Percentiles rank a stretch among this genome's conserved stretches.
phyloP scores from a whole-genome alignment of 2,888 invertebrate genomes.

The Tenthredo scrophulariae region DNA sequence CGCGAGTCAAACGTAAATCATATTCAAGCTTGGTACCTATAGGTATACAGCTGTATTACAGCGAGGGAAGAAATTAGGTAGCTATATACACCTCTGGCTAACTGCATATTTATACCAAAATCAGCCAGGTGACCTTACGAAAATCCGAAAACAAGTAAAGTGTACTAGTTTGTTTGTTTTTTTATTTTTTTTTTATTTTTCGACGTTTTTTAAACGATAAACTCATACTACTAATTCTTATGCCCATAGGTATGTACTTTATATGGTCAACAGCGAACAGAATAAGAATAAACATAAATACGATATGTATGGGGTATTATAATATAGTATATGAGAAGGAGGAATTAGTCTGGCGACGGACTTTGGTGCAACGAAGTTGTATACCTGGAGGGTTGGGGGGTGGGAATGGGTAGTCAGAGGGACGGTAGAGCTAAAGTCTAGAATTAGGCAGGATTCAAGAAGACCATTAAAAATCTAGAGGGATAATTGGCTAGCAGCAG shows the following conservation, averaged over 20 bases:
- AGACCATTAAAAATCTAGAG: slow-evolving; percentile 72
- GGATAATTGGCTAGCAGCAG: slow-evolving; percentile 68
- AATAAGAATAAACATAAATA: no score
- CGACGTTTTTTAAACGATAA: no score
- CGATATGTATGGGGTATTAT: no score
- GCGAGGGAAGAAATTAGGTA: background rate
- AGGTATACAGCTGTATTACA: background rate
- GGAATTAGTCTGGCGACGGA: background rate
- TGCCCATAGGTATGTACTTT: no score
- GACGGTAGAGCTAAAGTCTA: slow-evolving; percentile 64
- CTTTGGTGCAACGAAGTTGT: background rate
- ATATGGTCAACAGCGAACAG: no score
- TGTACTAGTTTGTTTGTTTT: no score
- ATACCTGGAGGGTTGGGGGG: background rate
- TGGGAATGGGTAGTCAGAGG: background rate
- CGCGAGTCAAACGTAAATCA: background rate
- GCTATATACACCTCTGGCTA: background rate
- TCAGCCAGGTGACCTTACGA: background rate
- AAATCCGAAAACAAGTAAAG: no score
- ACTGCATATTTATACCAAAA: background rate
- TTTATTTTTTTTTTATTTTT: no score
- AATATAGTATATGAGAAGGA: background rate
- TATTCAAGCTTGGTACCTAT: background rate
- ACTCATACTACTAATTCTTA: no score
- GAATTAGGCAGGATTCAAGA: slow-evolving; percentile 72